Base-by-base conservation (phyloP, 2,797 vertebrate genomes). In the Yasuhikotakia modesta region DNA sequence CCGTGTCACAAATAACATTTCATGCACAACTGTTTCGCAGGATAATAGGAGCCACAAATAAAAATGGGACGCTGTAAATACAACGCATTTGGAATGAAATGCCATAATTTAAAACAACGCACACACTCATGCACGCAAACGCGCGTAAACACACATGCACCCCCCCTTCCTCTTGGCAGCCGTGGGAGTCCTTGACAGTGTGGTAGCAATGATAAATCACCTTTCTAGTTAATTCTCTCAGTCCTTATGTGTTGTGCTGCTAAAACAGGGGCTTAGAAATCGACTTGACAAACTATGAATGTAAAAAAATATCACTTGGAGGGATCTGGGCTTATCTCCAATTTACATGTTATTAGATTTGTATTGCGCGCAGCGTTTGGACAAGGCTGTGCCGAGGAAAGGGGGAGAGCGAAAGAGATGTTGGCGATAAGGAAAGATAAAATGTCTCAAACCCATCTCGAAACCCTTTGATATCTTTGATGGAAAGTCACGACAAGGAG, bases 181-280 rank as follows among this genome's bases (percentile, higher is more conserved):
- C 95, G 95, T 95, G 95, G 96, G 96, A 98, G 96, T 97, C 95
- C 96, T 97, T 98, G 97, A 99, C 97, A 99, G 97, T 96, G 95
- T 96, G 91, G 94, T 97, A 95, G 96, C 95, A 96, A 95, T 99
- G 97, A 99, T 98, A 97, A 99, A 99, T 99, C 96, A 98, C 97
- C 96, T 95, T 96, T 93, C 96, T 95, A 95, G 96, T 98, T 98
- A 97, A 99, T 99, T 98, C 96, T 99, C 96, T 98, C 95, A 95
- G 95, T 94, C 95, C 95, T 97, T 95, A 94, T 96, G 96, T 97
- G 95, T 96, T 98, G 95, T 96, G 95, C 94, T 94, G 93, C 95
- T 97, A 97, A 99, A 97, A 96, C 95, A 95, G 94, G 94, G 93
- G 94, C 95, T 95, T 93, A 96, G 95, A 95, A 93, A 97, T 96